These are phyloP conservation scores for Bombyx mandarina DNA, from an alignment of 1,140 invertebrate species.

Conservation along the genomic window DNA sequence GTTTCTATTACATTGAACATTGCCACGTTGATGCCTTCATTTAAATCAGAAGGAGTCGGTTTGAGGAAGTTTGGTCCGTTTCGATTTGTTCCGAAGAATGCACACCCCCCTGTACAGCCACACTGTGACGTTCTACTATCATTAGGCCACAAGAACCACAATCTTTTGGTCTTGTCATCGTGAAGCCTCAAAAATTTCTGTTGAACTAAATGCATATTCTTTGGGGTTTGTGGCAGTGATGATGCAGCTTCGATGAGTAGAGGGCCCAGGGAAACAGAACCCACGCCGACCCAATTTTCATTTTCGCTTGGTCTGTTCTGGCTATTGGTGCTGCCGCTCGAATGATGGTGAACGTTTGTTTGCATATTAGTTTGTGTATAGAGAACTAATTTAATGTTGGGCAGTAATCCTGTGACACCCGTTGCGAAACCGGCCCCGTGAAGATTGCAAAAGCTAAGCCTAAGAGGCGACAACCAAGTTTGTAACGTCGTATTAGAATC, in stretches of 20 bases:
- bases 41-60: constrained; percentile 82
- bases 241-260: constrained; percentile 94
- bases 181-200: constrained; percentile 91
- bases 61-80: constrained; percentile 92
- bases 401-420: constrained; percentile 90
- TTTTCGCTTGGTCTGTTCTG: constrained; percentile 60
- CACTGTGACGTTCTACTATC: constrained; percentile 81
- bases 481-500: constrained; percentile 91
- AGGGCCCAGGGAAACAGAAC: constrained; percentile 90
- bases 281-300: constrained; percentile 94
- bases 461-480: constrained; percentile 89
- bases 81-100: constrained; percentile 92
- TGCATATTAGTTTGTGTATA: constrained; percentile 66
- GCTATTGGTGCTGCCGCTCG: constrained; percentile 47
- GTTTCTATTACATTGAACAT: constrained; percentile 67
- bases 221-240: constrained; percentile 81
- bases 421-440: constrained; percentile 91
- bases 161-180: constrained; percentile 87
- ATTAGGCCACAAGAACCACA: constrained; percentile 95
- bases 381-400: constrained; percentile 73
- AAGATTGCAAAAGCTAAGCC: constrained; percentile 93
- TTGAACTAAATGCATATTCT: constrained; percentile 83
- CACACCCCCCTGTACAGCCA: constrained; percentile 95
- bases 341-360: constrained; percentile 48
- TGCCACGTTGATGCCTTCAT: constrained; percentile 87